phyloP scores from a whole-genome alignment of 2,797 vertebrate genomes.

The Peromyscus attwateri region DNA sequence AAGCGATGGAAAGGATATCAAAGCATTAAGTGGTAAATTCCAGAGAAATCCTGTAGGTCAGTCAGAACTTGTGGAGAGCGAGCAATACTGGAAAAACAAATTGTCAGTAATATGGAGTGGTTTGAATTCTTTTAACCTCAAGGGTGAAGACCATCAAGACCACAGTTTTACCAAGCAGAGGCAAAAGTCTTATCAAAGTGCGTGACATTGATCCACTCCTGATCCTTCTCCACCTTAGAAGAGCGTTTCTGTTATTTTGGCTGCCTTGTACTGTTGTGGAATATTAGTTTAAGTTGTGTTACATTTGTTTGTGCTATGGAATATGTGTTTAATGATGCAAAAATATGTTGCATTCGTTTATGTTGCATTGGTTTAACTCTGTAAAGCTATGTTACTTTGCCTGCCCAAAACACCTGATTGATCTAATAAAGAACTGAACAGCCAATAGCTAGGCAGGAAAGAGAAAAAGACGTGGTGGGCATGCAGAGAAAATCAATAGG shows the following conservation, averaged over 20 bases:
- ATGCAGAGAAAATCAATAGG: neutral
- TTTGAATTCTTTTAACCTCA: conserved; percentile 47
- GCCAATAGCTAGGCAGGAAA: neutral
- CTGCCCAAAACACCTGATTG: neutral
- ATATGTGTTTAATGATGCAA: neutral
- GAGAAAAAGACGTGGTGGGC: neutral
- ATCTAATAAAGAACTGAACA: neutral
- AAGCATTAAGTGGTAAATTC: conserved; percentile 43
- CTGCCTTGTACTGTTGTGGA: neutral
- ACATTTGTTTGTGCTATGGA: neutral
- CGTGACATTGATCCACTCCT: neutral
- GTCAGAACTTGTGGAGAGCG: conserved; percentile 38
- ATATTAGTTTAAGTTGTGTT: neutral
- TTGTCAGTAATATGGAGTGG: neutral
- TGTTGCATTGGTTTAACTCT: neutral
- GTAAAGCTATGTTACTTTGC: neutral
- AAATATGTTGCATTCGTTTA: neutral
- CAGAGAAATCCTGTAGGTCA: neutral
- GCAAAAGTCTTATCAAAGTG: neutral
- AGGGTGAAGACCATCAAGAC: neutral
- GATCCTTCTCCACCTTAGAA: neutral
- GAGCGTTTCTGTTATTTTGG: neutral
- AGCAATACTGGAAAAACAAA: conserved; percentile 34
- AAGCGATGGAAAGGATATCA: conserved; percentile 42
- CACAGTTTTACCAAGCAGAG: neutral